A percentile compares a stretch with the other conserved stretches of the same genome.
phyloP scores from a whole-genome alignment of 2,797 vertebrate species.

The Poeciliopsis infans region DNA sequence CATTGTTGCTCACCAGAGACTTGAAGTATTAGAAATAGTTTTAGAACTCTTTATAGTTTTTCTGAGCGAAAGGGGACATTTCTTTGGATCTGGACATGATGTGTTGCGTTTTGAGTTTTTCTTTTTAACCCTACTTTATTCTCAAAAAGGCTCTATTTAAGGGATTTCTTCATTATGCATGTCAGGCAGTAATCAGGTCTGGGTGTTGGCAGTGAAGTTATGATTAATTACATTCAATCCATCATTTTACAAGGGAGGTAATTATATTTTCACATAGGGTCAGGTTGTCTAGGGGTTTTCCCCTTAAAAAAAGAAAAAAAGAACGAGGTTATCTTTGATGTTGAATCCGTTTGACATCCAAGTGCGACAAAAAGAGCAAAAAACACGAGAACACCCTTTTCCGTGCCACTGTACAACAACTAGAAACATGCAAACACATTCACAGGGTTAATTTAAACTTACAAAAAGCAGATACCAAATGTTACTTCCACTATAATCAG shows the following conservation, averaged over 20 bases:
- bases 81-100: background rate
- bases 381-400: background rate
- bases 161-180: background rate
- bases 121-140: background rate
- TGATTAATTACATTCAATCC: background rate
- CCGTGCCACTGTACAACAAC: constrained; percentile 1
- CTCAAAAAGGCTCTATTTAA: background rate
- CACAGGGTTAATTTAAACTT: constrained; percentile 42
- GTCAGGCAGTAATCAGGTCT: background rate
- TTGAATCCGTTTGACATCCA: constrained; percentile 1
- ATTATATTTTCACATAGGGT: background rate
- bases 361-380: constrained; percentile 18
- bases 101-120: background rate
- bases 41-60: background rate
- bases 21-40: background rate
- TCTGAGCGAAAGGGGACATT: background rate
- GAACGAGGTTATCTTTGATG: background rate
- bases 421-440: constrained; percentile 5
- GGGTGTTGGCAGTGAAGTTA: background rate
- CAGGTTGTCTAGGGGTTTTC: background rate
- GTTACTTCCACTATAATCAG: constrained; percentile 53
- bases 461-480: constrained; percentile 41
- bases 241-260: background rate
- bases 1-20: background rate
- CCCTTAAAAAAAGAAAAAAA: background rate